Conservation (phyloP, 2,113 vertebrate species). For the Leptocoma aspasia region DNA sequence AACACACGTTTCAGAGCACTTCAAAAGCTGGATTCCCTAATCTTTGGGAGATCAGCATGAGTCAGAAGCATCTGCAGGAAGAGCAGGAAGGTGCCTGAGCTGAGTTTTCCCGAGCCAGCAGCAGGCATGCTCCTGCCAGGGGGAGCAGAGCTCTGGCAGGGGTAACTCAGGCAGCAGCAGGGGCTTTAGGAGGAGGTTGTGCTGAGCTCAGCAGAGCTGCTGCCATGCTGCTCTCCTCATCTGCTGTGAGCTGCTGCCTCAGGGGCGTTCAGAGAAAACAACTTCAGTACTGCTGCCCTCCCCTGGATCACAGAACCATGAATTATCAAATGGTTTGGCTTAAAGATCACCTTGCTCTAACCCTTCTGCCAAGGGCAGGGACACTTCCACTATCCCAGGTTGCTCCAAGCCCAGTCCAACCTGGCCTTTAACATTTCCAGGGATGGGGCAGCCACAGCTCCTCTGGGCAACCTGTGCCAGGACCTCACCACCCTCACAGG, state of each 20-base stretch:
- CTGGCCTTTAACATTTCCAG: fast-evolving
- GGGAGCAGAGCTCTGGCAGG: background rate
- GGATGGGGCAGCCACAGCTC: background rate
- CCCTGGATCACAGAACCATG: background rate
- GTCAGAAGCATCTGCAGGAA: constrained; percentile 35
- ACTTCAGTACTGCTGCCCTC: background rate
- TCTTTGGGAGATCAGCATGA: background rate
- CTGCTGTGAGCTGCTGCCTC: background rate
- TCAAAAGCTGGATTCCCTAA: background rate
- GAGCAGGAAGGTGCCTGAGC: background rate
- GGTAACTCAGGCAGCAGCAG: background rate
- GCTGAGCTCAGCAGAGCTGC: background rate
- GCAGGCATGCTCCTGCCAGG: fast-evolving
- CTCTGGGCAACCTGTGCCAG: fast-evolving
- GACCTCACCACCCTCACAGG: fast-evolving
- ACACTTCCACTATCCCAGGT: background rate
- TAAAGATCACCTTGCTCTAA: fast-evolving
- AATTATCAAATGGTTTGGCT: background rate
- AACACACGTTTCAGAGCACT: background rate
- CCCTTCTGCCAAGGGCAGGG: background rate
- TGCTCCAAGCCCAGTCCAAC: fast-evolving
- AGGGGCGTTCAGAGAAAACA: background rate
- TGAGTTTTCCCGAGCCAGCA: background rate
- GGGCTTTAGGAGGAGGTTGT: background rate
- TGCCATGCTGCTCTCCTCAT: background rate